These are phyloP conservation scores for Protobothrops mucrosquamatus DNA, from an alignment of 2,113 vertebrate genomes.

Conservation along the genomic window DNA sequence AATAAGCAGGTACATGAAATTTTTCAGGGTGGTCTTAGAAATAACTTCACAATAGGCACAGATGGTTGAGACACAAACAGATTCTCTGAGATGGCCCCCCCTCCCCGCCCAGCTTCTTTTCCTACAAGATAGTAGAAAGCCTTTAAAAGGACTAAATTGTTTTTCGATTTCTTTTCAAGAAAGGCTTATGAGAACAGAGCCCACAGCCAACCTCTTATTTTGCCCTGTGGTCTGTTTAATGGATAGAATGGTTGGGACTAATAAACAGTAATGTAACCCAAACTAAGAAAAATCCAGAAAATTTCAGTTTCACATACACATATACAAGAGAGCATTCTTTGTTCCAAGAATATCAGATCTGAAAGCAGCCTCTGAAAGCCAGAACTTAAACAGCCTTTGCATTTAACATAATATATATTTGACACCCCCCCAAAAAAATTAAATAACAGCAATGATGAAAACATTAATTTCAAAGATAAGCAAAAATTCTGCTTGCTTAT, in stretches of 20 bases:
- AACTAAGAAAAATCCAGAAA: constrained; percentile 43
- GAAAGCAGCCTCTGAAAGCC: not conserved
- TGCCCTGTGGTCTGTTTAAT: constrained; percentile 65
- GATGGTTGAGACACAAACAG: constrained; percentile 57
- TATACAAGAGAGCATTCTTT: not conserved
- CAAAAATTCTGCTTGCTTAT: not conserved
- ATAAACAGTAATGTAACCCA: constrained; percentile 59
- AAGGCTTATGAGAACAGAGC: constrained; percentile 62
- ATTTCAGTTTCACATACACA: constrained; percentile 50
- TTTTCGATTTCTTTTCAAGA: constrained; percentile 68
- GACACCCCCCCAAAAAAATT: too few relatives aligned
- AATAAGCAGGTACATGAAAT: constrained; percentile 61
- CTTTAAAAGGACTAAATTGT: constrained; percentile 68
- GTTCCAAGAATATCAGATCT: not conserved
- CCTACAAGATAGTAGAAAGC: constrained; percentile 65
- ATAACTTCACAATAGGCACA: constrained; percentile 46
- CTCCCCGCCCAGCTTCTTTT: not conserved
- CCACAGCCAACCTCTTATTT: constrained; percentile 37
- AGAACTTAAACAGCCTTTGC: not conserved
- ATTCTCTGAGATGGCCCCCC: constrained; percentile 49
- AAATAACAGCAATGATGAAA: not conserved
- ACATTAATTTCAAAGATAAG: not conserved
- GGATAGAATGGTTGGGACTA: constrained; percentile 63
- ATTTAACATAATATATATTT: not conserved
- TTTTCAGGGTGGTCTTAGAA: constrained; percentile 53